Base-by-base conservation (phyloP, 2,888 invertebrate genomes). In the Clitarchus hookeri region DNA sequence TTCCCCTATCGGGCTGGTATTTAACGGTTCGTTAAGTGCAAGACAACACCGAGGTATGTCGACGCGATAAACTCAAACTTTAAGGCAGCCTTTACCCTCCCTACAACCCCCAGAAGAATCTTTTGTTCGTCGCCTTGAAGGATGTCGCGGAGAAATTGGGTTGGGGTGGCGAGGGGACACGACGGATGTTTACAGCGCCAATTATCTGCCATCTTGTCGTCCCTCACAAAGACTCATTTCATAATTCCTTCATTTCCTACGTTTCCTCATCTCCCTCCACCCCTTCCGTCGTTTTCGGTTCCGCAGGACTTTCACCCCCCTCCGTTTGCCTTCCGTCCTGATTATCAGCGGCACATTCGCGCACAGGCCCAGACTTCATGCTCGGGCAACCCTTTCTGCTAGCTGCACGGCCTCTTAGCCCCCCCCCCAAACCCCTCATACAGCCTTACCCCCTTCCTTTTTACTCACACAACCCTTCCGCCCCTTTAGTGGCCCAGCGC, bases 171-270 rank as follows among this genome's bases (percentile, higher is more conserved):
- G 53, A n/a, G n/a, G n/a, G n/a, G n/a, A n/a, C n/a, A 53, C 13
- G 53, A 11, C 65, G 65, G 44, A 82, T 82, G 82, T 82, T 82
- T 82, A 82, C 82, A 82, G 44, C 82, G 36, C 82, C 82, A 82
- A 82, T 82, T 82, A 82, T 82, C 82, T 44, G 36, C 44, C 82
- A 82, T 82, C 82, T 82, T 82, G 82, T 82, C 27, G 36, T 36
- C 44, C 82, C 44, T 44, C 44, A 44, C 44, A 82, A 44, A 82
- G 82, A 44, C 19, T 82, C 27, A 82, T 82, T 82, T 82, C 82
- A 82, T 82, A 36, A 82, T 36, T 36, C 82, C 36, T 44, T 65
- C 65, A 65, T 82, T 82, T 82, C 82, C 82, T 36, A 36, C 36
- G 36, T 82, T 26, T 80, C 27, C 23, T 23, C 27, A 9, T 23